A percentile compares a stretch with the other conserved stretches of the same genome.
Evolutionary conservation across 2,888 invertebrate genomes (phyloP).

Genomic region (Lycia hirtaria): DNA sequence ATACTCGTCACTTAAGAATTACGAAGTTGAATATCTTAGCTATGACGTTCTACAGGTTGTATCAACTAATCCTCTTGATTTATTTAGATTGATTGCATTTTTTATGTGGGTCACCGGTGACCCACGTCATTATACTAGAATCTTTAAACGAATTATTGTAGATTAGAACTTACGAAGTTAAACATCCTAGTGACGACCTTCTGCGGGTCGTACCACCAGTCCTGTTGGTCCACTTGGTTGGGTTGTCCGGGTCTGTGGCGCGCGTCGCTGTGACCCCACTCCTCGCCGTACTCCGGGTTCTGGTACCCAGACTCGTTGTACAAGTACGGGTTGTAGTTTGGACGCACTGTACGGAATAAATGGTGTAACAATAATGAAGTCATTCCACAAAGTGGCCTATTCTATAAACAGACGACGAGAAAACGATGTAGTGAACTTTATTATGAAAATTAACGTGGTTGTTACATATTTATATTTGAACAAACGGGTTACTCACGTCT

Average conservation of each 20-base stretch:
- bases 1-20: too few relatives aligned
- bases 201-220: constrained; percentile 81
- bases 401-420: too few relatives aligned
- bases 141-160: not conserved
- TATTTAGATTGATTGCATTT: too few relatives aligned
- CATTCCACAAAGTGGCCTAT: too few relatives aligned
- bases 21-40: constrained; percentile 92
- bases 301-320: constrained; percentile 69
- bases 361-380: too few relatives aligned
- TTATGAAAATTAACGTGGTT: too few relatives aligned
- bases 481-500: too few relatives aligned
- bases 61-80: constrained; percentile 64
- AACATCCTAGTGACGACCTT: constrained; percentile 89
- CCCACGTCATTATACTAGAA: not conserved
- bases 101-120: too few relatives aligned
- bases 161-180: constrained; percentile 86
- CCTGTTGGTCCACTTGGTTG: constrained; percentile 83
- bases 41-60: constrained; percentile 81
- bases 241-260: constrained; percentile 68
- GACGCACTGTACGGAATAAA: constrained; percentile 62
- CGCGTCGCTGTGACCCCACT: constrained; percentile 45
- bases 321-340: constrained; percentile 75
- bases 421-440: too few relatives aligned
- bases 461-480: too few relatives aligned
- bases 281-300: constrained; percentile 50